Evolutionary conservation across 2,888 invertebrate genomes (phyloP), one percentile per base, ranked within the genome.

Genomic region (Melinaea menophilus): DNA sequence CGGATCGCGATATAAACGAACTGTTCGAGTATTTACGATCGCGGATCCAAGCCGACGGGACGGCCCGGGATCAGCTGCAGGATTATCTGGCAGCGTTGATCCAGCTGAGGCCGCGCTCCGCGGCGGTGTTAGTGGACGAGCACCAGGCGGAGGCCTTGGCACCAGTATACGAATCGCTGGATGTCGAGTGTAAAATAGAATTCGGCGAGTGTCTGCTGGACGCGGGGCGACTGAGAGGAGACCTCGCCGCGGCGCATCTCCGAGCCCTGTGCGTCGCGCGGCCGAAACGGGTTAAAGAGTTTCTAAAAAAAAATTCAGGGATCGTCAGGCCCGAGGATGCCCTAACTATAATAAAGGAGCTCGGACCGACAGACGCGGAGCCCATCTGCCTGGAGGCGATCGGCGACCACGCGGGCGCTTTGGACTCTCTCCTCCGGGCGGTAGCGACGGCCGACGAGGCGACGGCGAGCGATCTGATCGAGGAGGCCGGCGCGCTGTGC

Each of bases 261-360:
- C 79, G 82, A 46, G 77, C 78, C 47, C 75, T 88, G 47, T 88
- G 89, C 69, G 69, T 69, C 2, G 66, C 68, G 34, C 75, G 79
- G 0, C 85, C 88, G 1, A 59, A 59, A 3, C 74, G 74, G 5
- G 88, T 85, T 41, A 76, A 78, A 33, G 64, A 68, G 0, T 90
- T 90, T 64, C 73, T 91, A 5, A 64, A 66, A 5, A 77, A 80
- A 34, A 78, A 86, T 60, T 75, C 80, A 4, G 86, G 88, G 4
- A 69, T 80, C 41, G 78, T 90, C 7, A 79, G 86, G 0, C 91
- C 90, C 11, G 90, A 90, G 70, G 84, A 85, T 22, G 89, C 90
- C 45, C 74, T 90, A 22, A 70, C 71, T 4, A 74, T 82, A 13
- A 80, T 90, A 51, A 79, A 78, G 37, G 81, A 80, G 62, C 71